Base-by-base conservation (phyloP, 1,140 invertebrate species). In the Drosophila nasuta region DNA sequence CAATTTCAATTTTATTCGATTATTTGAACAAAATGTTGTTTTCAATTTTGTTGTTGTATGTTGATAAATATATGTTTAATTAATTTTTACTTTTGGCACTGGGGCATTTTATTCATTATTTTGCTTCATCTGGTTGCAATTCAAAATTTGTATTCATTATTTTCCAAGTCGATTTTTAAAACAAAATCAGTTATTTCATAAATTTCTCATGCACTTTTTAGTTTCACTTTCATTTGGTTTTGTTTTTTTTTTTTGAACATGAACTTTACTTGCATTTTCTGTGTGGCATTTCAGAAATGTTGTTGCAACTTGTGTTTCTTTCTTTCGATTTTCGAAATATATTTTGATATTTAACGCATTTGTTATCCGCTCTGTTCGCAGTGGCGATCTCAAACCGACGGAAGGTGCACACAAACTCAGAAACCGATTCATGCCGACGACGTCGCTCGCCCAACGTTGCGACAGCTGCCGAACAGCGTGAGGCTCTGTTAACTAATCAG, bases 111-210 rank as follows among this genome's bases (percentile, higher is more conserved):
- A 62, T 66, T 25, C 3, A 38, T 67, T 4, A 25, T 25, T 25
- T 43, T 60, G 13, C 25, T 52, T 59, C 7, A 78, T 72, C 67
- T 72, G 75, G 66, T 78, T 83, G 43, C 60, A 30, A 35, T 71
- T 58, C n/a, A 38, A 48, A 38, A 41, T 60, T 43, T 17, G 28
- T 33, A 49, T 59, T 41, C 25, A 15, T 63, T 17, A 51, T 54
- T 63, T 8, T 74, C 43, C n/a, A 59, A 69, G 78, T 74, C 75
- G 83, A 88, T 88, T 89, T 89, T 89, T 89, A 83, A 81, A 89
- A 89, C 81, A 89, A 89, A 89, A 89, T 89, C 85, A 89, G 81
- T 82, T 77, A 59, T 49, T 72, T 1, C 41, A 33, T 20, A 5
- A 65, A 54, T 49, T 38, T 51, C 52, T 28, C 66, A 66, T 59